Evolutionary conservation across 2,888 invertebrate species (phyloP).

Genomic region (Archips xylosteana): DNA sequence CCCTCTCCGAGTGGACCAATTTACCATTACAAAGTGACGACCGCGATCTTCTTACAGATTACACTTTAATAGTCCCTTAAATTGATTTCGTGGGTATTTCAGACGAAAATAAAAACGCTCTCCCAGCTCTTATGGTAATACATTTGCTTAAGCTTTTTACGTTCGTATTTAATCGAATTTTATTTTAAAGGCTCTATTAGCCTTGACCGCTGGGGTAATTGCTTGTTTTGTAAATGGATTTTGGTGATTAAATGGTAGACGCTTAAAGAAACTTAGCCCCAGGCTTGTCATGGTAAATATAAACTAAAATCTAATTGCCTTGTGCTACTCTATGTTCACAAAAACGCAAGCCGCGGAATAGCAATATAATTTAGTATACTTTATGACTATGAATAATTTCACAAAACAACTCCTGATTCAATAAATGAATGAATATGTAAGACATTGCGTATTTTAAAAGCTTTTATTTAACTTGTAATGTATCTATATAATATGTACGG

Average conservation of each 20-base stretch:
- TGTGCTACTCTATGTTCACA: too few relatives aligned
- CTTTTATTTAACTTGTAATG: too few relatives aligned
- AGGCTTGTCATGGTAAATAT: too few relatives aligned
- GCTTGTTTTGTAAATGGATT: slow-evolving; percentile 10
- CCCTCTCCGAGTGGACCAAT: slow-evolving; percentile 23
- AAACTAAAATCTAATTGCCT: too few relatives aligned
- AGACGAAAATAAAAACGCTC: slow-evolving; percentile 26
- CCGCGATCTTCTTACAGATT: slow-evolving; percentile 39
- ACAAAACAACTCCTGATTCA: too few relatives aligned
- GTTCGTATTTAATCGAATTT: slow-evolving; percentile 9
- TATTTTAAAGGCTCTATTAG: slow-evolving; percentile 7
- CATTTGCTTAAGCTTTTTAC: slow-evolving; percentile 22
- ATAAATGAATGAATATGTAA: too few relatives aligned
- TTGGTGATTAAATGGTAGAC: not conserved
- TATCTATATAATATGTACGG: too few relatives aligned
- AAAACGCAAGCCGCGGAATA: too few relatives aligned
- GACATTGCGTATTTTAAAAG: too few relatives aligned
- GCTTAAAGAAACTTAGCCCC: not conserved
- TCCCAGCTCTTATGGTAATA: slow-evolving; percentile 29
- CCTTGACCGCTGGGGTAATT: not conserved
- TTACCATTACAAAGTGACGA: slow-evolving; percentile 38
- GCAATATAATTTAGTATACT: too few relatives aligned
- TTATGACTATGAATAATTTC: too few relatives aligned
- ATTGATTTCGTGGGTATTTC: slow-evolving; percentile 34
- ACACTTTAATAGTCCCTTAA: slow-evolving; percentile 36